phyloP scores from a whole-genome alignment of 2,888 invertebrate species.

The Xylophagus ater region DNA sequence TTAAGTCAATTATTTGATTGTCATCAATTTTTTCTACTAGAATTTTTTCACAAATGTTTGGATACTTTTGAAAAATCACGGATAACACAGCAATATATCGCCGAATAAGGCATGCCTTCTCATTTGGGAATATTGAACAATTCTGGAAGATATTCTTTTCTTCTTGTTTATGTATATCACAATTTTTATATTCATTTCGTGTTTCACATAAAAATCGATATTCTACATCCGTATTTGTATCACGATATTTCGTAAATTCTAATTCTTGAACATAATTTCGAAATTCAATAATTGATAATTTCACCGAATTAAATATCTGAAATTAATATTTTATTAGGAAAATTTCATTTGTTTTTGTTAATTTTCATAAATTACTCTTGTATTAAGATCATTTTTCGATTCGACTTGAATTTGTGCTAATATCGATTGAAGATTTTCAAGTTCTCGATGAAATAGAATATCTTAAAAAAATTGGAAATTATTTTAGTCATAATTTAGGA shows the following conservation, averaged over 20 bases:
- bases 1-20: constrained; percentile 3
- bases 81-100: constrained; percentile 12
- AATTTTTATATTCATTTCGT: neutral
- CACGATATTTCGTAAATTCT: constrained; percentile 12
- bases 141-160: constrained; percentile 10
- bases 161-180: neutral
- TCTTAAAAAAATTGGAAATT: constrained; percentile 9
- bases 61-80: constrained; percentile 12
- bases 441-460: constrained; percentile 6
- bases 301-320: neutral
- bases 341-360: neutral
- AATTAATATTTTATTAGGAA: too few relatives aligned
- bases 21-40: constrained; percentile 1
- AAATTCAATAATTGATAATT: constrained; percentile 2
- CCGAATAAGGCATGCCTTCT: constrained; percentile 13
- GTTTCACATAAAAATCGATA: constrained; percentile 12
- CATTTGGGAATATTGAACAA: constrained; percentile 7
- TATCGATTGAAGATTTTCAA: constrained; percentile 9
- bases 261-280: constrained; percentile 6
- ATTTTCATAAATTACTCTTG: neutral
- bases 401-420: constrained; percentile 9
- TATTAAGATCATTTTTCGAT: neutral
- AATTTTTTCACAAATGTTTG: constrained; percentile 8
- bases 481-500: neutral
- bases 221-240: constrained; percentile 14